A percentile compares a stretch with the other conserved stretches of the same genome.
Evolutionary conservation across 2,113 vertebrate species (phyloP).

Genomic region (Tretioscincus oriximinensis): DNA sequence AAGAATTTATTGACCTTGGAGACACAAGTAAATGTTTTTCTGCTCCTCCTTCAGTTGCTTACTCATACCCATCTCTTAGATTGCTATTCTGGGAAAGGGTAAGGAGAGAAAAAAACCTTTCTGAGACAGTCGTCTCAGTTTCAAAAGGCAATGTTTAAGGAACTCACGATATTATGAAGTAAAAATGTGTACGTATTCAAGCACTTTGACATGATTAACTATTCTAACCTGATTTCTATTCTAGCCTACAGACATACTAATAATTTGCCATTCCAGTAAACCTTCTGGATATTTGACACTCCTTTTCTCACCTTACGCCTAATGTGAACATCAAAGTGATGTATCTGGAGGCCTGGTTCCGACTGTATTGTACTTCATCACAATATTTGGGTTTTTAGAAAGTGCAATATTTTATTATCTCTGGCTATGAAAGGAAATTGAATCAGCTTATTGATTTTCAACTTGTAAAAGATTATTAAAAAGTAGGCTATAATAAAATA

Average conservation of each 20-base stretch:
- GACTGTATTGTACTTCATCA: neutral
- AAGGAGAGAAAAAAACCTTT: neutral
- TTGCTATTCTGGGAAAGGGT: too few relatives aligned
- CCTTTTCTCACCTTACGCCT: neutral
- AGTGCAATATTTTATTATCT: neutral
- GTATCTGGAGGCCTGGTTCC: neutral
- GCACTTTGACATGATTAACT: neutral
- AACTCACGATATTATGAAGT: neutral
- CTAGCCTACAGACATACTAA: neutral
- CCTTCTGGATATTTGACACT: neutral
- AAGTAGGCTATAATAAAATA: constrained; percentile 11
- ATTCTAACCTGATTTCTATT: neutral
- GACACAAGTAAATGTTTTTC: too few relatives aligned
- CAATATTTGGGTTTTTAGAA: neutral
- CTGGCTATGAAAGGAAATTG: neutral
- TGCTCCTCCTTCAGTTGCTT: too few relatives aligned
- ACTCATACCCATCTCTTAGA: too few relatives aligned
- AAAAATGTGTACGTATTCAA: neutral
- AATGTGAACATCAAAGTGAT: neutral
- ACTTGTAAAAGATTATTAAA: neutral
- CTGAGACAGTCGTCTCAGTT: neutral
- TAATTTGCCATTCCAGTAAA: neutral
- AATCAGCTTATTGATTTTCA: neutral
- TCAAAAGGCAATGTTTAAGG: neutral
- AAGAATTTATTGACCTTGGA: too few relatives aligned